Base-by-base conservation (phyloP, 2,113 vertebrate species). In the Plecotus auritus region DNA sequence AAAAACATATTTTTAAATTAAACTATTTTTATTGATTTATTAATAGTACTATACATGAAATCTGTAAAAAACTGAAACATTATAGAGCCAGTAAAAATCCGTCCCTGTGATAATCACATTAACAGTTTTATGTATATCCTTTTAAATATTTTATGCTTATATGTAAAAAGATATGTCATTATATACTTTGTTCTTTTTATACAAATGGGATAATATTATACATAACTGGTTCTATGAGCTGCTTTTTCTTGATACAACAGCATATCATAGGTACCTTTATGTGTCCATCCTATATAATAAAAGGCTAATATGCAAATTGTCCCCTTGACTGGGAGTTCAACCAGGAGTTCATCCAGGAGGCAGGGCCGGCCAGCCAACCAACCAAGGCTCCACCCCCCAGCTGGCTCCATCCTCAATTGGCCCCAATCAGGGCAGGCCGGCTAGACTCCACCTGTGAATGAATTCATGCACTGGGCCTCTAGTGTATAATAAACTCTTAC, bases 121-220 rank as follows among this genome's bases (percentile, higher is more conserved):
- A 56, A 18, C 66, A 88, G 10, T 73, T 94, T 81, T 83, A 74
- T 87, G 17, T 72, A 82, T 81, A 89, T 8, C 20, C 32, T 54
- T 92, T 95, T 23, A 90, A 90, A 54, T 80, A 93, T 59, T 70
- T 78, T 89, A 47, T 89, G 37, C 20, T 83, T 84, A 85, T 89
- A 66, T 23, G 11, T 40, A 77, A 85, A 37, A 56, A 91, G n/a
- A 74, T 80, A 66, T 20, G 61, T 59, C 35, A 72, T 92, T 83
- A 67, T 74, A 70, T 85, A 69, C 13, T 74, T 95, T 78, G 4
- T 78, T 85, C 22, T 85, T 92, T 90, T 86, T 74, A 69, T n/a
- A 61, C 26, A 88, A 84, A 74, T 83, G n/a, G 67, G 17, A 84
- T 90, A 84, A 87, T 72, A 93, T 70, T 91, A 54, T 37, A 26